phyloP scores from a whole-genome alignment of 2,797 vertebrate genomes.

The Syngnathus rostellatus region DNA sequence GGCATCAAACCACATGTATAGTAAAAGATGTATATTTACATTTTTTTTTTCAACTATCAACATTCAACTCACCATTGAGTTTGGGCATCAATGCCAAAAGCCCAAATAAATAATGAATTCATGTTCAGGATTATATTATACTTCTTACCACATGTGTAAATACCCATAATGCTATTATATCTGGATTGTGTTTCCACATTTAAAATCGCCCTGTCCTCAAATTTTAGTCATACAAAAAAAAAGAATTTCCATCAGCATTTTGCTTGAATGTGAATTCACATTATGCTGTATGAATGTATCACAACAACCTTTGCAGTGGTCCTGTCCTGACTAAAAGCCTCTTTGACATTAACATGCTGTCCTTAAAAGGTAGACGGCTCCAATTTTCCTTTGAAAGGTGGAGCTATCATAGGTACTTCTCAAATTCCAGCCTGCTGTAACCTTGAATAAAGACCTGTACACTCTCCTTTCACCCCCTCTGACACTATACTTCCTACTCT shows the following conservation, averaged over 20 bases:
- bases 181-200: neutral
- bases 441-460: conserved; percentile 76
- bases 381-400: conserved; percentile 94
- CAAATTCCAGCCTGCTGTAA: conserved; percentile 83
- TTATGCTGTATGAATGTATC: conserved; percentile 43
- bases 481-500: conserved; percentile 10
- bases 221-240: conserved; percentile 20
- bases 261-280: conserved; percentile 36
- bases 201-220: neutral
- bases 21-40: neutral
- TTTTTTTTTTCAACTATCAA: neutral
- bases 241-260: conserved; percentile 34
- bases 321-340: conserved; percentile 62
- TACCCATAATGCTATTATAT: neutral
- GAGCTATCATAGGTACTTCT: conserved; percentile 87
- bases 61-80: neutral
- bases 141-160: neutral
- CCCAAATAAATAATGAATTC: neutral
- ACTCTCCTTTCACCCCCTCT: conserved; percentile 17
- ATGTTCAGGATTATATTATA: neutral
- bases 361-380: conserved; percentile 89
- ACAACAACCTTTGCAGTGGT: conserved; percentile 44
- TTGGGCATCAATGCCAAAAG: neutral
- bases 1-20: conserved; percentile 2
- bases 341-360: conserved; percentile 87